Conservation (phyloP, 2,113 vertebrate genomes). For the Psammodynastes pulverulentus region DNA sequence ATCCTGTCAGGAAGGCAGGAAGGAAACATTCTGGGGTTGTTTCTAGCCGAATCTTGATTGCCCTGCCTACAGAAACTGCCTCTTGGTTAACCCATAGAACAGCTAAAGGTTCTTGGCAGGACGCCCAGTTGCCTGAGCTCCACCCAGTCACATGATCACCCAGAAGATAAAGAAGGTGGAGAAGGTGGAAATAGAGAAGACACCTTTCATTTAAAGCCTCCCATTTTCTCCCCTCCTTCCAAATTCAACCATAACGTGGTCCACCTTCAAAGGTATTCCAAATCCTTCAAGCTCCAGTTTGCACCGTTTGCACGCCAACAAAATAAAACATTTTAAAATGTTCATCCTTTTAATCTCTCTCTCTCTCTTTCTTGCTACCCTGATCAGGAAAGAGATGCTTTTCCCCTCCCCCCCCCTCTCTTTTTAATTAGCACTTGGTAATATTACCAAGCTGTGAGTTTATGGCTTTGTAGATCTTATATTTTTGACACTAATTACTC, state of each 20-base stretch:
- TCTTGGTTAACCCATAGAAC: too few species aligned
- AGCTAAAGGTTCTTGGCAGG: too few species aligned
- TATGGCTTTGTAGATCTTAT: slow-evolving; percentile 77
- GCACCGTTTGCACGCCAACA: slow-evolving; percentile 12
- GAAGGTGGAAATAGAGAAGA: too few species aligned
- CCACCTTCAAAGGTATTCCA: slow-evolving; percentile 6
- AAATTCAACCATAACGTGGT: too few species aligned
- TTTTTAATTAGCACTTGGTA: slow-evolving; percentile 78
- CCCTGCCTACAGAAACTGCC: too few species aligned
- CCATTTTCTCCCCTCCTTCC: neutral
- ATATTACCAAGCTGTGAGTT: slow-evolving; percentile 73
- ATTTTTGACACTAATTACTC: slow-evolving; percentile 80
- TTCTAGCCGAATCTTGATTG: too few species aligned
- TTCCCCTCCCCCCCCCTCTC: slow-evolving; percentile 65
- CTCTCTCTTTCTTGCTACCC: slow-evolving; percentile 47
- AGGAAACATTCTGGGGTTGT: too few species aligned
- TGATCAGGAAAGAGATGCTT: slow-evolving; percentile 64
- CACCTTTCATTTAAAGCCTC: neutral
- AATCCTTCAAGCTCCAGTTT: slow-evolving; percentile 28
- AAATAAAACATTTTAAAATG: neutral
- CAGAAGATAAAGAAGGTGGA: too few species aligned
- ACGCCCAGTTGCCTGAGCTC: too few species aligned
- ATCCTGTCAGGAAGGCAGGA: too few species aligned
- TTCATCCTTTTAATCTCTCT: slow-evolving; percentile 50
- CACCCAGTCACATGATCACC: too few species aligned